Base-by-base conservation (phyloP, 2,888 invertebrate genomes). In the Leptopilina syphax region DNA sequence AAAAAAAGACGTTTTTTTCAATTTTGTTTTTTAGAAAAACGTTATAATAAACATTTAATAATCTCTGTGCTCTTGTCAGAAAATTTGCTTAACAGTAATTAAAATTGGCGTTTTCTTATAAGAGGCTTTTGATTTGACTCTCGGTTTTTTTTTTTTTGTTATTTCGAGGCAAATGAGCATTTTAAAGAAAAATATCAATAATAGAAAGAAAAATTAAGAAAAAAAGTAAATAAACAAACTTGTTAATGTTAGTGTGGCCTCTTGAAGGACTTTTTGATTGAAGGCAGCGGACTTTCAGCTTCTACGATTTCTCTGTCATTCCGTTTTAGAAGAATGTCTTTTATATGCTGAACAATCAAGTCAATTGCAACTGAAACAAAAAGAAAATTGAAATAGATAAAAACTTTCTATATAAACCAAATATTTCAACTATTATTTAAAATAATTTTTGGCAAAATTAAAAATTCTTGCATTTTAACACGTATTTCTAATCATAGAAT, bases 301-400 rank as follows among this genome's bases (percentile, higher is more conserved):
- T 90, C 88, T 76, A 85, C 78, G 41, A 88, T 87, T 57, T 73
- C 73, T 81, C 88, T 85, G 81, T 88, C 90, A 86, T 92, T 92
- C 60, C 94, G 93, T 89, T 94, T 94, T 89, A 94, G 95, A 88
- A 98, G 93, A 90, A 98, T 95, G 92, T 98, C 98, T 87, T 97
- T 96, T 92, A 99, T 98, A 92, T 98, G 98, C 93, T 98, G 98
- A 76, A 99, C 98, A 90, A 99, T 98, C 92, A 99, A 94, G 92
- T 98, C 98, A 91, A 99, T 98, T 85, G 99, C 99, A 92, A 99
- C 99, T 98, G 95, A 81, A 96, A 95, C 89, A 79, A 65, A 79
- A 79, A 78, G 68, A 13, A 76, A 34, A 47, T 57, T 6, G 18
- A 68, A 7, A 78, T 6, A 6, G 44, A 27, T 41, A 70, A 70